Percentiles rank a stretch among this genome's conserved stretches.
Evolutionary conservation across 2,797 vertebrate species (phyloP).

Genomic region (Crenuchus spilurus): DNA sequence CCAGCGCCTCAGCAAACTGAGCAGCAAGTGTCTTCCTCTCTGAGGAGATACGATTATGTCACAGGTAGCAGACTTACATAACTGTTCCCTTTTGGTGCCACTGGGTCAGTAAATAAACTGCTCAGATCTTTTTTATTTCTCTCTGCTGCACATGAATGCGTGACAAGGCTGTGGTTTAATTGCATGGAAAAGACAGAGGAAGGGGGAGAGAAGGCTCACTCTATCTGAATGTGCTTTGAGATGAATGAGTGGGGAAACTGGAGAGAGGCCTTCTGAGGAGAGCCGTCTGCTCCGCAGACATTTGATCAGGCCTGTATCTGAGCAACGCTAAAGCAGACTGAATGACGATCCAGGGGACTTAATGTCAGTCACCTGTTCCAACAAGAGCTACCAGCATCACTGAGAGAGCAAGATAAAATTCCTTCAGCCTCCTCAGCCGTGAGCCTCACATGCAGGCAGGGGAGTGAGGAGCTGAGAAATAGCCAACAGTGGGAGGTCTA

Average conservation of each 20-base stretch:
- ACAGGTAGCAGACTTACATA: constrained; percentile 80
- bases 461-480: constrained; percentile 26
- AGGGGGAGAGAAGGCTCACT: neutral
- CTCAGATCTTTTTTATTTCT: constrained; percentile 54
- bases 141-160: constrained; percentile 60
- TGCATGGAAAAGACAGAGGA: constrained; percentile 10
- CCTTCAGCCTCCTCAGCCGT: constrained; percentile 66
- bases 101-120: constrained; percentile 79
- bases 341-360: constrained; percentile 52
- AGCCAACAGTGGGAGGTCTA: constrained; percentile 30
- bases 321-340: constrained; percentile 52
- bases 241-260: constrained; percentile 51
- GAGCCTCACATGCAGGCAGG: constrained; percentile 50
- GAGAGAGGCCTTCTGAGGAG: constrained; percentile 58
- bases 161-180: constrained; percentile 1
- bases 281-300: constrained; percentile 58
- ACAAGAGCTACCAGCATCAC: constrained; percentile 62
- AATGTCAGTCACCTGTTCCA: constrained; percentile 67
- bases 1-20: constrained; percentile 54
- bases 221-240: constrained; percentile 34
- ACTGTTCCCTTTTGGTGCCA: constrained; percentile 77
- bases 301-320: constrained; percentile 51
- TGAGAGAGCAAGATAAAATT: constrained; percentile 72
- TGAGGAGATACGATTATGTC: constrained; percentile 80
- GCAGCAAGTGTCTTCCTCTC: constrained; percentile 67